phyloP scores from a whole-genome alignment of 2,113 vertebrate species.

The Columba janthina region DNA sequence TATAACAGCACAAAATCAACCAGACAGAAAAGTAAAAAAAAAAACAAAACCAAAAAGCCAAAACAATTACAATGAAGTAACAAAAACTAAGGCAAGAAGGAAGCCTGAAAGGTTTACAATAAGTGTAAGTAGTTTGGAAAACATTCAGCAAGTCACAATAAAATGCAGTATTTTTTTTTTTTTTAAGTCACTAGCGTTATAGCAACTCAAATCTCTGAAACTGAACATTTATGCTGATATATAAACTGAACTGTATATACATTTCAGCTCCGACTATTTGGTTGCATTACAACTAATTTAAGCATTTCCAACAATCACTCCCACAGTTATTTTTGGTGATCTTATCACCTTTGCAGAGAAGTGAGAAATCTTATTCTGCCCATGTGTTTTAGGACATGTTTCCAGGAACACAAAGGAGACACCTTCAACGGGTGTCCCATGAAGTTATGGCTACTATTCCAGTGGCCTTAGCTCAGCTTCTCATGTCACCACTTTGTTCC shows the following conservation, averaged over 20 bases:
- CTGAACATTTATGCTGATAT: neutral
- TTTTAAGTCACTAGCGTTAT: neutral
- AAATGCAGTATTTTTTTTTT: neutral
- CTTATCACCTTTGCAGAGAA: neutral
- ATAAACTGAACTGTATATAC: neutral
- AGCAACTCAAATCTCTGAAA: neutral
- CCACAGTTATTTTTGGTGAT: neutral
- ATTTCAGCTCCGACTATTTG: neutral
- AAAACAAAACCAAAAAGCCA: no score
- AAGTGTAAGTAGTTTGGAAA: neutral
- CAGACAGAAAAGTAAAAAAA: neutral
- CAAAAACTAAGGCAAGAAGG: neutral
- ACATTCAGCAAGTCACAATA: neutral
- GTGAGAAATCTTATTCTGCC: neutral
- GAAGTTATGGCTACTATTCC: conserved; percentile 17
- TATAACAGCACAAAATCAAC: neutral
- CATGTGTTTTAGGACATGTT: neutral
- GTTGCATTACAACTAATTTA: neutral
- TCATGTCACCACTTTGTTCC: conserved; percentile 55
- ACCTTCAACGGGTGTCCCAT: neutral
- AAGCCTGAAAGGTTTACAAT: neutral
- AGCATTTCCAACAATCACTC: conserved; percentile 1
- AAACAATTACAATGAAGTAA: neutral
- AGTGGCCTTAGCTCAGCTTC: conserved; percentile 47
- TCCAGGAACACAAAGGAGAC: neutral